phyloP scores from a whole-genome alignment of 2,888 invertebrate genomes.

The Alloscopus bannaensis region DNA sequence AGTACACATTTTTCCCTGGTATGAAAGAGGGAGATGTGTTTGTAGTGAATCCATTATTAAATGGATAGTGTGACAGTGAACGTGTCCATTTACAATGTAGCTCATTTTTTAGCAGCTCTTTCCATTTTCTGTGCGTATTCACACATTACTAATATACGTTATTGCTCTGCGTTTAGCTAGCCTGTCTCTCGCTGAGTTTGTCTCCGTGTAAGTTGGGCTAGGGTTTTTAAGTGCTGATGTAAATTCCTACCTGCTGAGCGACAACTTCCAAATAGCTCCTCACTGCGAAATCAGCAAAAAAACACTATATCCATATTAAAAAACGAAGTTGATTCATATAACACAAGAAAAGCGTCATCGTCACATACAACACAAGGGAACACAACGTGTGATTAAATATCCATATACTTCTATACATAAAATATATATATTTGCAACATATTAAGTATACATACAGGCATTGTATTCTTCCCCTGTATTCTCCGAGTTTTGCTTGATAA shows the following conservation, averaged over 20 bases:
- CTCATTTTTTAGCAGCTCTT: too few relatives aligned
- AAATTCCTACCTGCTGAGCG: constrained; percentile 45
- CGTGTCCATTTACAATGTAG: too few relatives aligned
- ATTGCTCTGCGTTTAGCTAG: too few relatives aligned
- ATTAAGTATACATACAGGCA: neutral
- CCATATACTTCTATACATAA: constrained; percentile 2
- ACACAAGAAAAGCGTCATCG: constrained; percentile 9
- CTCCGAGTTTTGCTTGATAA: neutral
- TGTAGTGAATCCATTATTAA: too few relatives aligned
- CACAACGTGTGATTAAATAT: constrained; percentile 8
- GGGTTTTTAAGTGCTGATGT: constrained; percentile 33
- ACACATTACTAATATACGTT: too few relatives aligned
- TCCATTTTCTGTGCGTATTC: too few relatives aligned
- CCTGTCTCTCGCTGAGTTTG: too few relatives aligned
- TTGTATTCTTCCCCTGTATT: constrained; percentile 4
- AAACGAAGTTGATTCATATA: constrained; percentile 48
- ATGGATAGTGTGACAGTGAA: too few relatives aligned
- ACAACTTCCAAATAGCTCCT: constrained; percentile 54
- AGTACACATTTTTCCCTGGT: too few relatives aligned
- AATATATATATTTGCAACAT: neutral
- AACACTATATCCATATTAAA: constrained; percentile 12
- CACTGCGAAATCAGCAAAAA: constrained; percentile 24
- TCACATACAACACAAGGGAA: neutral
- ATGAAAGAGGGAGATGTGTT: too few relatives aligned
- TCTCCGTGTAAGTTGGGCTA: too few relatives aligned